Base-by-base conservation (phyloP, 2,797 vertebrate species). In the Acrossocheilus wenchowensis region DNA sequence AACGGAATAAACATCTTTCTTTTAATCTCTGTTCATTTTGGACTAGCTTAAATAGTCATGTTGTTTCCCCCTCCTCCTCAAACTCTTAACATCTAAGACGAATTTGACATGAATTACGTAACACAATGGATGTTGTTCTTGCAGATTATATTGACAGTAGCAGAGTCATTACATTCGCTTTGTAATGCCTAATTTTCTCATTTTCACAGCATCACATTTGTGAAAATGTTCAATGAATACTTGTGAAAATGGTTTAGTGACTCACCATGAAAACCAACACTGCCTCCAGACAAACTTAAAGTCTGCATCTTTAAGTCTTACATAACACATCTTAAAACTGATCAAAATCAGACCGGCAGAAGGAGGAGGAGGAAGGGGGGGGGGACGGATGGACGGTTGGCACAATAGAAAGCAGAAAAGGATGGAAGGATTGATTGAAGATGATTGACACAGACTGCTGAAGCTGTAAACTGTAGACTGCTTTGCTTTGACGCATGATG, bases 241-340 rank as follows among this genome's bases (percentile, higher is more conserved):
- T 83, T 17, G 84, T 82, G 57, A 77, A 71, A 89, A 71, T 73
- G 26, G 12, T 87, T 83, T 9, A 34, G 50, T 72, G 73, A 83
- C 86, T 79, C 81, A 78, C 36, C 21, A 15, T 5, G 34, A 23
- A 84, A 83, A 89, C 50, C 50, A 81, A 48, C 43, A 45, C n/a
- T 60, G 39, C 39, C 71, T 85, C 10, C 17, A 62, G 71, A 81
- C 52, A 30, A 62, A 60, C 43, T 75, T 64, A 36, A 69, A 39
- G 75, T 75, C 62, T 62, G 17, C 39, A 80, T 36, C 50, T 68
- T 50, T 72, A 36, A 30, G 19, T 68, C 62, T 66, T 45, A 15
- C 11, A 4, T 60, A 62, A 60, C 74, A 60, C 74, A 71, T 34
- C 62, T 66, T 23, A 85, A 82, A 82, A 72, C 68, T 43, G 50